Base-by-base conservation (phyloP, 2,888 invertebrate species). In the Pammene fasciana region DNA sequence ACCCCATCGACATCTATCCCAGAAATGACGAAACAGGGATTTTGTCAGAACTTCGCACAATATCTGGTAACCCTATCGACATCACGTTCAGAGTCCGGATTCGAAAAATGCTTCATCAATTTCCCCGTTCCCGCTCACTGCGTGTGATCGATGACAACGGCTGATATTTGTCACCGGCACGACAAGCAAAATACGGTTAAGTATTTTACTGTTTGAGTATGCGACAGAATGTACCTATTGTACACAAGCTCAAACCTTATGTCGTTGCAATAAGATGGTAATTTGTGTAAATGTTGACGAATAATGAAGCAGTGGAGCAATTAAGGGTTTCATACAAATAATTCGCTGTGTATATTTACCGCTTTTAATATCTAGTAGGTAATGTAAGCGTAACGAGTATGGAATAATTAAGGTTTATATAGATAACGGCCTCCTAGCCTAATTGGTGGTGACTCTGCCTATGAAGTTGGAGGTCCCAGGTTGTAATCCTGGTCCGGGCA, bases 91-190 rank as follows among this genome's bases (percentile, higher is more conserved):
- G 73, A 75, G 76, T 74, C 26, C 75, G 79, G 80, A 82, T 79
- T 75, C 79, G 78, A 86, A 85, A 86, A 85, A 85, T 82, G 84
- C 82, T 82, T 82, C 82, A 82, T 83, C 83, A 85, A 85, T 86
- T 85, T 83, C 82, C 82, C 81, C 82, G 83, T 85, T 85, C 84
- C 79, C 79, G 83, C 79, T 82, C 84, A 82, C 75, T 80, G 81
- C 78, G 72, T 73, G 78, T 86, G 87, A 88, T 87, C 80, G 85
- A 87, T 86, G 84, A 82, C 83, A 80, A 75, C 74, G 65, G 54
- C 81, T 77, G 83, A 83, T 81, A 84, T 86, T 86, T 85, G 86
- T 85, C 85, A 83, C 79, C 80, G 75, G 74, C 78, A 78, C 72
- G 68, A 76, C 75, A 72, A 73, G 78, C 78, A 78, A 79, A 85